Conservation (phyloP, 2,113 vertebrate genomes). For the Pimephales promelas region DNA sequence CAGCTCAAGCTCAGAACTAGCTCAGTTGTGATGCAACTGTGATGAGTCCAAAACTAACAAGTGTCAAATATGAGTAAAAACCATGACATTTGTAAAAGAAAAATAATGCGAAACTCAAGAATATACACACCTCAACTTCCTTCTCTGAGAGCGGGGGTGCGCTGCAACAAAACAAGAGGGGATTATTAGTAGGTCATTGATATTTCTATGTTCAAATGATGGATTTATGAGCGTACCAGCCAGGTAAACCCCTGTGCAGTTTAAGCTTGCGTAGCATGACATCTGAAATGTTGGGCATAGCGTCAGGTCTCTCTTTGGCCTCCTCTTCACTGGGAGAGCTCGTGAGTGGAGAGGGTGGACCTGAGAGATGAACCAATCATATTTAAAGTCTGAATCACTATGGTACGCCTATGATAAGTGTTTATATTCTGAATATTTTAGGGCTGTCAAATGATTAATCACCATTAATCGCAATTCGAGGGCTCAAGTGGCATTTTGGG, state of each 20-base stretch:
- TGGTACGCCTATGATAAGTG: too few relatives aligned
- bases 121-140: slow-evolving; percentile 91
- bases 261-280: slow-evolving; percentile 90
- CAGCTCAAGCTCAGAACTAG: slow-evolving; percentile 54
- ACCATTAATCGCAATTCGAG: too few relatives aligned
- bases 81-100: too few relatives aligned
- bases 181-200: background rate
- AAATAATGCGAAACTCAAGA: too few relatives aligned
- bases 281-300: slow-evolving; percentile 95
- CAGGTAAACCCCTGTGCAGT: slow-evolving; percentile 86
- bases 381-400: too few relatives aligned
- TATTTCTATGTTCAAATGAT: background rate
- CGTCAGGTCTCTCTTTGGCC: slow-evolving; percentile 72
- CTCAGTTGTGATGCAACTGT: slow-evolving; percentile 19
- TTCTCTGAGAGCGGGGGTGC: slow-evolving; percentile 93
- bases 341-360: slow-evolving; percentile 67
- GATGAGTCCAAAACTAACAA: background rate
- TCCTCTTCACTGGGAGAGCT: slow-evolving; percentile 75
- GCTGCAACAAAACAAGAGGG: slow-evolving; percentile 74
- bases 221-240: slow-evolving; percentile 78
- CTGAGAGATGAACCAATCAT: slow-evolving; percentile 64
- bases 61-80: background rate
- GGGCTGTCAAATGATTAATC: too few relatives aligned
- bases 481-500: too few relatives aligned
- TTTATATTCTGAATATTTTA: too few relatives aligned